phyloP scores from a whole-genome alignment of 2,797 vertebrate genomes.

The Pelobates cultripes region DNA sequence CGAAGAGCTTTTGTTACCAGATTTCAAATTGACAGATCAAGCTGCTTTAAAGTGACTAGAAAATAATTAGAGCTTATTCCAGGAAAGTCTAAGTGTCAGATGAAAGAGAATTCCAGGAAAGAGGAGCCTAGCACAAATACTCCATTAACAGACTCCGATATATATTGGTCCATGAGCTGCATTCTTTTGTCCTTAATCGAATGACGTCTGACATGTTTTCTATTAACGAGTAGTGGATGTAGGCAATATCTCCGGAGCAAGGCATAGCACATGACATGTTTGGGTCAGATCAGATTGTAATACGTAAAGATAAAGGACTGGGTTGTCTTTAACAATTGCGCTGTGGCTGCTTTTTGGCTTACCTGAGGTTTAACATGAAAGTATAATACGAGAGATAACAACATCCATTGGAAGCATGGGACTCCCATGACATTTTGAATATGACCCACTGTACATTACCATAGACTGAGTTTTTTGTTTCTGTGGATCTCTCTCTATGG shows the following conservation, averaged over 20 bases:
- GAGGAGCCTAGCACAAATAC: conserved; percentile 1
- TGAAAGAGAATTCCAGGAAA: conserved; percentile 40
- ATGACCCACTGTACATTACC: too few species aligned
- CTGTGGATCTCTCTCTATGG: too few species aligned
- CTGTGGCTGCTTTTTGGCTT: too few species aligned
- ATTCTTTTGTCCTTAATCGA: background rate
- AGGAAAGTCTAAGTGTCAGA: conserved; percentile 32
- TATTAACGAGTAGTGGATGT: background rate
- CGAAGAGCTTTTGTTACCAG: conserved; percentile 29
- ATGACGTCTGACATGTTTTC: background rate
- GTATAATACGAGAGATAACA: too few species aligned
- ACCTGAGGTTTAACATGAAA: too few species aligned
- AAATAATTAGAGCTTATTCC: conserved; percentile 34
- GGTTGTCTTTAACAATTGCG: too few species aligned
- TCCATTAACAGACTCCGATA: conserved; percentile 2
- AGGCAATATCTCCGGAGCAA: background rate
- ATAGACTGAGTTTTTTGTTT: too few species aligned
- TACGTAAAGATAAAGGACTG: too few species aligned
- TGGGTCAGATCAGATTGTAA: too few species aligned
- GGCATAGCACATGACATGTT: too few species aligned
- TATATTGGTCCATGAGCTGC: background rate
- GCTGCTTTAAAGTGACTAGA: conserved; percentile 36
- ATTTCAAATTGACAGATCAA: conserved; percentile 34
- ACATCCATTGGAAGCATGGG: too few species aligned
- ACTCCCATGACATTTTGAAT: too few species aligned